Percentiles rank a stretch among this genome's conserved stretches.
Conservation (phyloP, 2,888 invertebrate genomes). For the Amaurobius ferox region DNA sequence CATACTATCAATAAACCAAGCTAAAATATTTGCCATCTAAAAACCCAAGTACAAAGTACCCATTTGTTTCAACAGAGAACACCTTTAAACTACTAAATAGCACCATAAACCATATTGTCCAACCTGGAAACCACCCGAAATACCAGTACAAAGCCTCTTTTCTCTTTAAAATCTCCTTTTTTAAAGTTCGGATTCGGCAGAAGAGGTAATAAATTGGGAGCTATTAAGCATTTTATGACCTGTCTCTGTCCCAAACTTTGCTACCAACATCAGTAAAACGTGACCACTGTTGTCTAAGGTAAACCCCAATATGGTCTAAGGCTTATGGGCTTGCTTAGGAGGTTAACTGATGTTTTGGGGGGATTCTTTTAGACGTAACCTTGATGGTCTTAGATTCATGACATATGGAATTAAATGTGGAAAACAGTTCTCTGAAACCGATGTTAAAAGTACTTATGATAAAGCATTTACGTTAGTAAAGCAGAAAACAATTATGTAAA, state of each 20-base stretch:
- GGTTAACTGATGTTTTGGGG: constrained; percentile 35
- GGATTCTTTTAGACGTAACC: too few relatives aligned
- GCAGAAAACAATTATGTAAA: too few relatives aligned
- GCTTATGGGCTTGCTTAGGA: constrained; percentile 45
- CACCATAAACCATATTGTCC: constrained; percentile 14
- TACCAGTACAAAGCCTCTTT: constrained; percentile 37
- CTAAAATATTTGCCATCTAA: background rate
- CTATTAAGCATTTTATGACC: constrained; percentile 68
- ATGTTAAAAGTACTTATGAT: too few relatives aligned
- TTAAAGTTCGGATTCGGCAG: constrained; percentile 40
- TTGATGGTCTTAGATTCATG: too few relatives aligned
- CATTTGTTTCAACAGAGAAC: constrained; percentile 1
- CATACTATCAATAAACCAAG: background rate
- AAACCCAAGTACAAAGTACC: background rate
- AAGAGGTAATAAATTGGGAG: constrained; percentile 55
- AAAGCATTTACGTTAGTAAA: too few relatives aligned
- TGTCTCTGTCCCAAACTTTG: constrained; percentile 30
- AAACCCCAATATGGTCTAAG: constrained; percentile 43
- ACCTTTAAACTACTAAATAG: constrained; percentile 14
- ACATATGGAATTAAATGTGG: too few relatives aligned
- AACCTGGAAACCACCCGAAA: background rate
- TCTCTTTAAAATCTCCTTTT: constrained; percentile 55
- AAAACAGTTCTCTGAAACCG: too few relatives aligned
- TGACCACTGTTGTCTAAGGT: constrained; percentile 55
- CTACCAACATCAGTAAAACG: constrained; percentile 57